Base-by-base conservation (phyloP, 2,113 vertebrate genomes). In the Chiloscyllium plagiosum region DNA sequence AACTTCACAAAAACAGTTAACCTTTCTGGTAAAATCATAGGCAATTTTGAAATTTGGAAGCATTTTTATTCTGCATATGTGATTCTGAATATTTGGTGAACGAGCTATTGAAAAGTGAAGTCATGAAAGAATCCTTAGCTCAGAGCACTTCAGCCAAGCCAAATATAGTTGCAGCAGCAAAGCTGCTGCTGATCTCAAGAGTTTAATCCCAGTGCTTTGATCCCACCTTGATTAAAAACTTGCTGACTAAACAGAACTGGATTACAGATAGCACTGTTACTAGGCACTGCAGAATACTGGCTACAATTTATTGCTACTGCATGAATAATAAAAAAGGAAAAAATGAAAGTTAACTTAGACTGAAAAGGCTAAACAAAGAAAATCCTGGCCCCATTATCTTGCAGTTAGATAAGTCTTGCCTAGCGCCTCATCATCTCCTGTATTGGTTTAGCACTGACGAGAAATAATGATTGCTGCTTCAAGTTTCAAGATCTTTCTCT, bases 81-180 rank as follows among this genome's bases (percentile, higher is more conserved):
- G 37, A 69, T n/a, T 29, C 42, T 52, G 37, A 50, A 70, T 1
- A 29, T 42, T 50, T 17, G 42, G 37, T 10, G 17, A 47, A 70
- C 61, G 2, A 7, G 2, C 29, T 29, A n/a, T 17, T 61, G 87
- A n/a, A 90, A 89, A 90, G 22, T 52, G 42, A 50, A 87, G 86
- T 22, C 17, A 66, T 61, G 29, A 93, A 61, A 61, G 92, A 96
- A 65, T 95, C 96, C 6, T 95, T 95, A 97, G 96, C 97, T 97
- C 97, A 97, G 97, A 4, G 52, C 6, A 90, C 52, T 10, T 29
- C 87, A 1, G 33, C 87, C 52, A 37, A 22, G 61, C 19, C 33
- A 93, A 68, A 42, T 33, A 66, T 6, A 19, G 19, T 50, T 47
- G 22, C 33, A 20, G 4, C 92, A 94, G n/a, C 61, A 66, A 24